phyloP scores from a whole-genome alignment of 2,113 vertebrate genomes.

The Plectropomus leopardus region DNA sequence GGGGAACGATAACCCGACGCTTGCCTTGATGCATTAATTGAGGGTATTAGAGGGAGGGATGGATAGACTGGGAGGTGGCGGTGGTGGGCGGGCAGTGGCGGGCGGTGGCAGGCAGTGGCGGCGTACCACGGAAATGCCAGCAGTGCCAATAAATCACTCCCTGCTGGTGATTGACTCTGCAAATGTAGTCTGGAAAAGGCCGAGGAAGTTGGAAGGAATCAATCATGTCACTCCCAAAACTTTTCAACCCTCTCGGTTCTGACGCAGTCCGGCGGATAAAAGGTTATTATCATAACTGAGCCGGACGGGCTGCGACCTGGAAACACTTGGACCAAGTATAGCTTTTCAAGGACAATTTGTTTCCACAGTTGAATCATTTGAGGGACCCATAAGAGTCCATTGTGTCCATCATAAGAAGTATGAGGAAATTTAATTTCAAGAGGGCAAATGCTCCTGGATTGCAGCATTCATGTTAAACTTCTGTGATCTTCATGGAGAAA shows the following conservation, averaged over 20 bases:
- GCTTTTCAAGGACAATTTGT: constrained; percentile 34
- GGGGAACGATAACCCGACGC: constrained; percentile 74
- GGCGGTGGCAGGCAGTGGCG: constrained; percentile 46
- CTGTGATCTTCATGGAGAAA: neutral
- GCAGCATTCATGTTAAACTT: neutral
- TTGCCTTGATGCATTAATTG: constrained; percentile 84
- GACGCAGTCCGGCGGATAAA: constrained; percentile 47
- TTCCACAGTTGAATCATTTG: neutral
- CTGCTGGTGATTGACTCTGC: constrained; percentile 73
- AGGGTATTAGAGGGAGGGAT: constrained; percentile 79
- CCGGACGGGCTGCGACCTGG: constrained; percentile 28
- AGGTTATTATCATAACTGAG: constrained; percentile 58
- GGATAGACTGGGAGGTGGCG: constrained; percentile 60
- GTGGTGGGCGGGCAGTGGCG: constrained; percentile 46
- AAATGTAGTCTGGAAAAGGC: constrained; percentile 68
- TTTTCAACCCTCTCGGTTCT: constrained; percentile 51
- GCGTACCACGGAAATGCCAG: constrained; percentile 75
- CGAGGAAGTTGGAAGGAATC: constrained; percentile 70
- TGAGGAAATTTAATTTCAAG: constrained; percentile 1
- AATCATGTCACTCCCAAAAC: constrained; percentile 64
- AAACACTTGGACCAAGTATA: constrained; percentile 25
- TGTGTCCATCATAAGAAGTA: neutral
- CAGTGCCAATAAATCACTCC: constrained; percentile 78
- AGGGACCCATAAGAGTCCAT: neutral
- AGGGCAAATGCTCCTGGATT: neutral